Base-by-base conservation (phyloP, 2,888 invertebrate genomes). In the Malachius bipustulatus region DNA sequence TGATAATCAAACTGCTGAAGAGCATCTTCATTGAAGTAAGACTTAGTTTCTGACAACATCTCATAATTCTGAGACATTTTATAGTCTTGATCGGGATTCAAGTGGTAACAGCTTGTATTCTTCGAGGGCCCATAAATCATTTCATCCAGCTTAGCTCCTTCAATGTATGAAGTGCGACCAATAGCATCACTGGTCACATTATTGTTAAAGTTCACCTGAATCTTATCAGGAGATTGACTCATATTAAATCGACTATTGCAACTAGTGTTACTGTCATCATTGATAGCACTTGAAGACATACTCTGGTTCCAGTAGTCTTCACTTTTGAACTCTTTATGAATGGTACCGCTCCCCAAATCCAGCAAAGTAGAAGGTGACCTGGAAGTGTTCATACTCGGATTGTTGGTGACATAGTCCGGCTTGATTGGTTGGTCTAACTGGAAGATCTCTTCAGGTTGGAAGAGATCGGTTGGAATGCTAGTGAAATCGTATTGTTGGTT, bases 391-490 rank as follows among this genome's bases (percentile, higher is more conserved):
- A 59, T 64, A 27, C 35, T 35, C n/a, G 50, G 45, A 32, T 64
- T 64, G 44, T 71, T 70, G 41, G 67, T 60, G 0, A 57, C 48
- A 44, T 72, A 77, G 49, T 79, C 77, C 1, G 75, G 62, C 47
- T 77, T 64, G 26, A 81, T 67, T 0, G 81, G 81, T 52, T 81
- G 80, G 50, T 81, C 81, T 38, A 81, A 59, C 55, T 81, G 80
- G 59, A 82, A 82, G 42, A 82, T 81, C 57, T 82, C 81, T 52
- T 81, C 81, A 0, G 82, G 80, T 52, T 80, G 80, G 55, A 81
- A 81, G 14, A 80, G 65, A 49, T 82, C 80, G 27, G 73, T 70
- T 0, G 72, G 66, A 30, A 77, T 64, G 1, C 69, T 62, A 1
- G 70, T 64, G 35, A 77, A 73, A 48, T 78, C 77, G 62, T 72